Evolutionary conservation across 2,888 invertebrate species (phyloP).

Genomic region (Sisyra terminalis): DNA sequence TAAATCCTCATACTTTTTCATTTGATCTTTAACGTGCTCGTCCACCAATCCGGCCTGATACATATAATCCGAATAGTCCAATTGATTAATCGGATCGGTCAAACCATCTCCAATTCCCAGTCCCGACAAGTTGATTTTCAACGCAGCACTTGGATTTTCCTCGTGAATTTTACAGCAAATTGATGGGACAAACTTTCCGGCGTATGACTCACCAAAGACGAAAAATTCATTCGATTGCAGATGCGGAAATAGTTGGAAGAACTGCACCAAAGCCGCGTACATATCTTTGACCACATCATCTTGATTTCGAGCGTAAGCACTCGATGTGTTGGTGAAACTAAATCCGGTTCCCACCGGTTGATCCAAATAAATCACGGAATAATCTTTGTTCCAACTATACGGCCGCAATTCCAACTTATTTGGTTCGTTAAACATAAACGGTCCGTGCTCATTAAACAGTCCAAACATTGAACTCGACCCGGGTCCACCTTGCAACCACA

Average conservation of each 20-base stretch:
- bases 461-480: conserved; percentile 67
- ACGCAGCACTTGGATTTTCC: conserved; percentile 36
- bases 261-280: conserved; percentile 59
- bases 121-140: conserved; percentile 59
- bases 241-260: conserved; percentile 70
- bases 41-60: conserved; percentile 62
- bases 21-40: conserved; percentile 37
- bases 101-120: conserved; percentile 67
- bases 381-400: conserved; percentile 77
- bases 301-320: conserved; percentile 66
- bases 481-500: conserved; percentile 81
- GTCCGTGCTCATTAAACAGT: conserved; percentile 73
- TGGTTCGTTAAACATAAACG: conserved; percentile 35
- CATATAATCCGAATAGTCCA: conserved; percentile 57
- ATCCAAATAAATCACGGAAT: conserved; percentile 80
- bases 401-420: conserved; percentile 36
- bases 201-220: conserved; percentile 91
- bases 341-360: conserved; percentile 89
- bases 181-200: conserved; percentile 69
- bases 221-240: conserved; percentile 47
- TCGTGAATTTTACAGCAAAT: conserved; percentile 57
- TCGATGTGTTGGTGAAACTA: conserved; percentile 64
- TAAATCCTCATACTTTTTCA: conserved; percentile 42
- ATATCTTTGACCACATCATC: conserved; percentile 65
- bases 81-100: conserved; percentile 61